A percentile compares a stretch with the other conserved stretches of the same genome.
Evolutionary conservation across 2,888 invertebrate genomes (phyloP).

Genomic region (Syrphus vitripennis): DNA sequence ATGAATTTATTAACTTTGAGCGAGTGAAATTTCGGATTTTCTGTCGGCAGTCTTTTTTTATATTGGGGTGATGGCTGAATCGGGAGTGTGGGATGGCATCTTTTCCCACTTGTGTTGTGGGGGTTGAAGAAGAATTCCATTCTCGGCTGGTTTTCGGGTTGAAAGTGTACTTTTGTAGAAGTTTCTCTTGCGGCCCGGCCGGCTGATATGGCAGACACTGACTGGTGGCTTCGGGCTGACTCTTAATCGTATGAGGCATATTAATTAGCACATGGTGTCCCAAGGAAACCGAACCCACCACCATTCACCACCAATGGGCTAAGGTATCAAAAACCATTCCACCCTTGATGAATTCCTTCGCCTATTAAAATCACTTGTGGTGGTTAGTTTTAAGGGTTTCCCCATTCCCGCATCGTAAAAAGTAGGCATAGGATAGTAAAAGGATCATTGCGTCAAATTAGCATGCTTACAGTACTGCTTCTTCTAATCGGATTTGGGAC

Average conservation of each 20-base stretch:
- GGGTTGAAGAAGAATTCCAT: conserved; percentile 54
- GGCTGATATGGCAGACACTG: too few relatives aligned
- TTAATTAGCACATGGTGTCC: conserved; percentile 66
- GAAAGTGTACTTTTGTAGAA: conserved; percentile 47
- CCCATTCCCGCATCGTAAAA: conserved; percentile 34
- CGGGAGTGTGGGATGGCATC: background rate
- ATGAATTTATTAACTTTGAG: conserved; percentile 69
- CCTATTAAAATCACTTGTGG: conserved; percentile 66
- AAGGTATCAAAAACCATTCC: background rate
- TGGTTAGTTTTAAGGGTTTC: conserved; percentile 63
- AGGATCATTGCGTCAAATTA: conserved; percentile 70
- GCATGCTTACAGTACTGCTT: conserved; percentile 66
- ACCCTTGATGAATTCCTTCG: conserved; percentile 66
- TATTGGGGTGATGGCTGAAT: background rate
- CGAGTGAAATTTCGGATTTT: conserved; percentile 68
- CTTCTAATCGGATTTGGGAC: conserved; percentile 71
- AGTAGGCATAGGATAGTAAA: conserved; percentile 62
- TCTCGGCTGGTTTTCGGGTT: conserved; percentile 39
- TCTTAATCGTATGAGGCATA: conserved; percentile 67
- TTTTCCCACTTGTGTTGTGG: conserved; percentile 24
- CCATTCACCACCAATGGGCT: background rate
- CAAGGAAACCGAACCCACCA: conserved; percentile 64
- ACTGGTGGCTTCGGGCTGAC: background rate
- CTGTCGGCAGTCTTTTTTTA: conserved; percentile 16
- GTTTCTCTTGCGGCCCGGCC: conserved; percentile 32